Evolutionary conservation across 1,140 invertebrate species (phyloP).

Genomic region (Hycleus cichorii): DNA sequence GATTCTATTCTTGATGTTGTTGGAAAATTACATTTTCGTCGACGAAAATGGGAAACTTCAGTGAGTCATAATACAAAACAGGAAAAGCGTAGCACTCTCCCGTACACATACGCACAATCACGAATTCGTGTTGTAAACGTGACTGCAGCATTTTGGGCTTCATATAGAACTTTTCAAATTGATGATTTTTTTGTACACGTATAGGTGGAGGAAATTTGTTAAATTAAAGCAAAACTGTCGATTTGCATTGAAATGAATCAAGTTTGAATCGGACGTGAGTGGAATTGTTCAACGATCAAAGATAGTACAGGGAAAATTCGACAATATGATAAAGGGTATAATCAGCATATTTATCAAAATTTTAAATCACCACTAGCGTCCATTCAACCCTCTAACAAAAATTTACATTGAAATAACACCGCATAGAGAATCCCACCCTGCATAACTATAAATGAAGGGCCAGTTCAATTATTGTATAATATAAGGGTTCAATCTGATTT

Average conservation of each 20-base stretch:
- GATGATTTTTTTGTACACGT: neutral
- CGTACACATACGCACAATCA: neutral
- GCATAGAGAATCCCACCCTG: neutral
- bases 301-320: too few species aligned
- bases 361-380: neutral
- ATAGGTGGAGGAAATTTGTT: neutral
- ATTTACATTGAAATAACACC: neutral
- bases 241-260: too few species aligned
- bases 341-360: neutral
- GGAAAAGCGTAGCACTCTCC: too few species aligned
- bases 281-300: too few species aligned
- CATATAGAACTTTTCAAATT: neutral
- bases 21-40: too few species aligned
- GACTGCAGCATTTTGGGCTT: constrained; percentile 5
- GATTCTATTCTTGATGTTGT: too few species aligned
- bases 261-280: too few species aligned
- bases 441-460: constrained; percentile 5
- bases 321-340: too few species aligned
- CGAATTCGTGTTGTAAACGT: constrained; percentile 9
- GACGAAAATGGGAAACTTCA: too few species aligned
- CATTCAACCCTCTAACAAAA: neutral
- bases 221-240: neutral
- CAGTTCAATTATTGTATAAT: constrained; percentile 3
- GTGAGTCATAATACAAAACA: too few species aligned
- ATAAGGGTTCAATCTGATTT: constrained; percentile 7